Evolutionary conservation across 2,888 invertebrate genomes (phyloP).

Genomic region (Luffia ferchaultella): DNA sequence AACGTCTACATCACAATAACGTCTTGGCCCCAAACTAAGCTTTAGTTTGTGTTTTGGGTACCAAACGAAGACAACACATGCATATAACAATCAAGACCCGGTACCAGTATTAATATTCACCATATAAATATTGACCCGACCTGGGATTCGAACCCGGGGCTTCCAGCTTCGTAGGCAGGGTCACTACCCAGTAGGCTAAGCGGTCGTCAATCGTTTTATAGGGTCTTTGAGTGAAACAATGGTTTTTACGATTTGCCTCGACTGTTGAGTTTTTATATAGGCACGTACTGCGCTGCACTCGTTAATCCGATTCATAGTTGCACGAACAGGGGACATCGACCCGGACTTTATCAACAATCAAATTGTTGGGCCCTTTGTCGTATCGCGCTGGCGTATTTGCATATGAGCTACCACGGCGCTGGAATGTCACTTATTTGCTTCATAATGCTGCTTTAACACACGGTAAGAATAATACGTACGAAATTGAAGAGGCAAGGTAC

Average conservation of each 20-base stretch:
- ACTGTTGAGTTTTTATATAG: background rate
- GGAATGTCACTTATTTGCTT: background rate
- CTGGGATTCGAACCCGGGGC: no score
- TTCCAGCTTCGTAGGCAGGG: no score
- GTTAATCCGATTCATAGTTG: conserved; percentile 25
- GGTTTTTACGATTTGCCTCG: background rate
- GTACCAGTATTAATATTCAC: no score
- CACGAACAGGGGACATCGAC: conserved; percentile 49
- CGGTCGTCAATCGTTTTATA: no score
- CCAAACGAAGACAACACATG: no score
- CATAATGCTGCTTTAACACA: background rate
- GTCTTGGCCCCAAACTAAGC: no score
- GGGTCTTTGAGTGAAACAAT: background rate
- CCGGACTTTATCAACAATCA: conserved; percentile 52
- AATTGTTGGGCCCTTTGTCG: conserved; percentile 35
- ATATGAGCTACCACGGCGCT: conserved; percentile 21
- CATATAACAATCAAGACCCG: no score
- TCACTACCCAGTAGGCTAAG: no score
- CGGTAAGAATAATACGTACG: background rate
- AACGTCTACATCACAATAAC: no score
- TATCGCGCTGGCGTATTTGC: conserved; percentile 33
- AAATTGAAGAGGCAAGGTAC: background rate
- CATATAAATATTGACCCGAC: no score
- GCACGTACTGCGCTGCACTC: no score
- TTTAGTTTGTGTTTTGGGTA: no score